Evolutionary conservation across 2,113 vertebrate species (phyloP).

Genomic region (Hypocryptadius cinnamomeus): DNA sequence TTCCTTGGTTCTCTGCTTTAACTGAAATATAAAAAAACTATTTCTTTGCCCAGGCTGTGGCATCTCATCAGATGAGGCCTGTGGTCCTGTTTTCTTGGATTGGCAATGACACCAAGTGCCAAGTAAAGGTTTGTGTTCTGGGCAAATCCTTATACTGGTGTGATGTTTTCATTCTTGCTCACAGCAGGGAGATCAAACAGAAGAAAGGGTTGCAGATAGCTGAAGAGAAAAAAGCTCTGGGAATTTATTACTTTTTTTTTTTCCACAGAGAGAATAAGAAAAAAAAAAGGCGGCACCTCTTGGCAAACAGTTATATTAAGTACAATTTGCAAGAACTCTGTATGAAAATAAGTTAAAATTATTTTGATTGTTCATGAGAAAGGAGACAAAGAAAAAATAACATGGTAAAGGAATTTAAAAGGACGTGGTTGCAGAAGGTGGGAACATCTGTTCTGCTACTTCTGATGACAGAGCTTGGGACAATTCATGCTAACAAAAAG

Average conservation of each 20-base stretch:
- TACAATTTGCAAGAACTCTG: not conserved
- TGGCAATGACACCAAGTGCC: not conserved
- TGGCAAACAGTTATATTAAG: not conserved
- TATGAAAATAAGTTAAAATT: slow-evolving; percentile 27
- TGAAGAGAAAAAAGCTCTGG: not conserved
- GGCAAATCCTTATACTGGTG: not conserved
- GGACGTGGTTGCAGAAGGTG: not conserved
- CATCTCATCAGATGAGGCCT: not conserved
- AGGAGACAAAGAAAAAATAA: not conserved
- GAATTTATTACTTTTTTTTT: not conserved
- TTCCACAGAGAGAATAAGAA: not conserved
- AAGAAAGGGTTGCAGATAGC: slow-evolving; percentile 3
- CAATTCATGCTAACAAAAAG: not conserved
- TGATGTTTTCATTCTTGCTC: not conserved
- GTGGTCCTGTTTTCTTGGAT: not conserved
- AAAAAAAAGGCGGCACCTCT: not conserved
- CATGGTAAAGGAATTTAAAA: not conserved
- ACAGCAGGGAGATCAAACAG: not conserved
- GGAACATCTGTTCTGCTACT: not conserved
- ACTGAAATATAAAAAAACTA: not conserved
- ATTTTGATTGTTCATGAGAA: not conserved
- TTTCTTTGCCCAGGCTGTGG: not conserved
- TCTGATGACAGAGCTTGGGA: not conserved
- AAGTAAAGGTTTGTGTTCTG: not conserved
- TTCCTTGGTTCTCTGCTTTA: not conserved